These are phyloP conservation scores for Agonopterix arenella DNA, from an alignment of 2,888 invertebrate genomes.

Conservation along the genomic window DNA sequence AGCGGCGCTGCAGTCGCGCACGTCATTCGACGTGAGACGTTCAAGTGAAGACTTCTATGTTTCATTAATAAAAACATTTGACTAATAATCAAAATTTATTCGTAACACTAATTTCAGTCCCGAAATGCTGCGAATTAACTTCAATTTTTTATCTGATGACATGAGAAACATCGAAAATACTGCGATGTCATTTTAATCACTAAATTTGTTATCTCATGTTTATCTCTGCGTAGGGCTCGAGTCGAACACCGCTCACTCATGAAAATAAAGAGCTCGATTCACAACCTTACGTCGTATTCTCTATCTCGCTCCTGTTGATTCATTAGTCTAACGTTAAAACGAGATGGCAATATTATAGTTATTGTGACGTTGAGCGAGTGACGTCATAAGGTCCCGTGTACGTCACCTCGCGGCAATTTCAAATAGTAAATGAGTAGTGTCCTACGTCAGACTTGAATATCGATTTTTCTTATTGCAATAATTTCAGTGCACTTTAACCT, in stretches of 20 bases:
- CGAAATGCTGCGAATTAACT: neutral
- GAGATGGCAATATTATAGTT: constrained; percentile 30
- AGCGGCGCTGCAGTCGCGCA: constrained; percentile 55
- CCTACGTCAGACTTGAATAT: constrained; percentile 58
- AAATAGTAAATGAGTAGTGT: constrained; percentile 35
- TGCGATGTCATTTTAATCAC: constrained; percentile 40
- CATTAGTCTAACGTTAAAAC: constrained; percentile 35
- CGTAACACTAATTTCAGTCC: neutral
- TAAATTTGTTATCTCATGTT: constrained; percentile 49
- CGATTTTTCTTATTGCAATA: constrained; percentile 38
- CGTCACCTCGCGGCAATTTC: constrained; percentile 74
- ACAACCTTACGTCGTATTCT: constrained; percentile 53
- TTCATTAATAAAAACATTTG: constrained; percentile 44
- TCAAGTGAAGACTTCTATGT: constrained; percentile 44
- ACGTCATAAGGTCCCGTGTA: constrained; percentile 55
- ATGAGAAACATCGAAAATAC: constrained; percentile 16
- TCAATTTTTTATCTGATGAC: neutral
- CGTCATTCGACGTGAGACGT: constrained; percentile 63
- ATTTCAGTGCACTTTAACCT: too few relatives aligned
- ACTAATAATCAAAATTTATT: constrained; percentile 23
- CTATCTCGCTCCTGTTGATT: constrained; percentile 45
- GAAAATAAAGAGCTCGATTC: constrained; percentile 63
- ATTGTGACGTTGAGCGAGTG: constrained; percentile 36
- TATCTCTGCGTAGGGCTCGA: constrained; percentile 43
- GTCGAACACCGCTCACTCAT: constrained; percentile 48